Evolutionary conservation across 1,140 invertebrate genomes (phyloP), one percentile per base, ranked within the genome.

Genomic region (Hermatobates lingyangjiaoensis): DNA sequence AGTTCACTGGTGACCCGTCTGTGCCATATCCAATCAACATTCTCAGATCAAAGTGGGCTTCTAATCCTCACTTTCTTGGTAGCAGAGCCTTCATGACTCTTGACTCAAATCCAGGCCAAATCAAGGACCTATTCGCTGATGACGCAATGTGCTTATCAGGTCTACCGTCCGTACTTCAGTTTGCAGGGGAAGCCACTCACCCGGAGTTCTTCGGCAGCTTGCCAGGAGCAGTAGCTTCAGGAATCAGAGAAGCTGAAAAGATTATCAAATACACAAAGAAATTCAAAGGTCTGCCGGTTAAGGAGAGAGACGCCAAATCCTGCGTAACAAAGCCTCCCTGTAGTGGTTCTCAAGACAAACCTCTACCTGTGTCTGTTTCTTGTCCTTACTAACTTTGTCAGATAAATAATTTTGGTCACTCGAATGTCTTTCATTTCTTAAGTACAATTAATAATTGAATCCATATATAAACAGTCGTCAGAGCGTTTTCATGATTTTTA

Each of bases 181-280:
- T 92, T 65, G 87, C 87, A 34, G 88, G 88, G 0, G 88, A 92
- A 68, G 87, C 85, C 1, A 89, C 86, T 1, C 77, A 84, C 57
- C 68, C 80, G 5, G 74, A 77, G 26, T 77, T 80, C 54, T 81
- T 79, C 48, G 77, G 77, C 14, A 88, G 84, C 2, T 79, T 83
- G 1, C 84, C 88, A 61, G 85, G 83, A 15, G 85, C 84, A 30
- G 21, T 42, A 7, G 18, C 21, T 7, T 10, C 39, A 10, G 39
- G 39, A 42, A 12, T 20, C 4, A 42, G 21, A 20, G 12, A 42
- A 42, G 39, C 39, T 18, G 5, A 14, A 5, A 42, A 42, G 18
- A 42, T 42, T 18, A 42, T 42, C 14, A 20, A 42, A 42, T 42
- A 12, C 21, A 42, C 39, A 42, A 42, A 20, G 18, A 20, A 42